A percentile compares a stretch with the other conserved stretches of the same genome.
Conservation (phyloP, 2,113 vertebrate genomes). For the Camelus bactrianus region DNA sequence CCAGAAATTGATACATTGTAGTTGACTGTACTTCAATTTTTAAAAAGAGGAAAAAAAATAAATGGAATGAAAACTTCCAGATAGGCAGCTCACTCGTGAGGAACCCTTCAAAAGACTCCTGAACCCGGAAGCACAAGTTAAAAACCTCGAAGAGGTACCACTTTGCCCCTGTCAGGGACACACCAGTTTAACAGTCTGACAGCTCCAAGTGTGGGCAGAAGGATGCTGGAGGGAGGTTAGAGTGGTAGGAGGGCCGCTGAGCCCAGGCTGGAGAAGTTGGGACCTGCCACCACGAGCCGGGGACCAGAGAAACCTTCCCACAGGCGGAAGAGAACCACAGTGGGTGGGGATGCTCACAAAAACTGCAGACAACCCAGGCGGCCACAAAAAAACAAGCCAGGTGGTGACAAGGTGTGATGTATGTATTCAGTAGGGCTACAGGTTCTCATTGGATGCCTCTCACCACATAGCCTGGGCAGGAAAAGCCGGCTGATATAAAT, state of each 20-base stretch:
- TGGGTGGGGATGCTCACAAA: no score
- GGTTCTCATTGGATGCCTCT: background rate
- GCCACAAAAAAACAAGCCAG: background rate
- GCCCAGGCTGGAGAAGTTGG: background rate
- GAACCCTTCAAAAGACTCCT: background rate
- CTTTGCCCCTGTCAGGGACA: background rate
- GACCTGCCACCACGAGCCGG: fast-evolving
- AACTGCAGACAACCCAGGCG: background rate
- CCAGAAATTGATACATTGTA: no score
- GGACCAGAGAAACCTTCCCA: background rate
- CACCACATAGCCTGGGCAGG: background rate
- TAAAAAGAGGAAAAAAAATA: background rate
- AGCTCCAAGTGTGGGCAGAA: background rate
- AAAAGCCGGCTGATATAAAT: background rate
- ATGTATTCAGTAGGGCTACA: background rate
- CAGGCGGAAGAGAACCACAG: background rate
- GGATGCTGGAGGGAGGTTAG: fast-evolving
- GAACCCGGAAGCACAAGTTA: background rate
- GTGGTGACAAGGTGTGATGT: background rate
- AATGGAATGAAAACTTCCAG: background rate
- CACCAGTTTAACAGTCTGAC: background rate
- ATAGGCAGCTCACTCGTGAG: background rate
- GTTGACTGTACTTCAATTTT: no score
- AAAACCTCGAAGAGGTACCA: no score
- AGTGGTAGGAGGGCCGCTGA: no score